A percentile compares a stretch with the other conserved stretches of the same genome.
These are phyloP conservation scores for Theonella swinhoei DNA, from an alignment of 37 sponge, comb jelly and placozoan species.

Conservation along the genomic window DNA sequence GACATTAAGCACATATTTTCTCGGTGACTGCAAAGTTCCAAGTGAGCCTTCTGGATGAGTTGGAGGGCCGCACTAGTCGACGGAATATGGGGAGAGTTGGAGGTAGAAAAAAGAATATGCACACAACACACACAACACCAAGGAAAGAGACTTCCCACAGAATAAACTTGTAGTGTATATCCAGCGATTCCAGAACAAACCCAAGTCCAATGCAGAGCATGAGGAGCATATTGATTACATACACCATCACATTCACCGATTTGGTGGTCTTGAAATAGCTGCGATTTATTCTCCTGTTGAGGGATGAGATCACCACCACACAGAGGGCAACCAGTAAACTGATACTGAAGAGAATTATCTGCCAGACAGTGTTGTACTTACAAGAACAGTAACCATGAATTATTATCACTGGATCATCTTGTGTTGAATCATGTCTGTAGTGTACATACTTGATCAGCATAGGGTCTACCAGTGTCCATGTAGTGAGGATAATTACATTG, in stretches of 20 bases:
- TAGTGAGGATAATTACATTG: background rate
- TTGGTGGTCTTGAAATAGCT: constrained; percentile 9
- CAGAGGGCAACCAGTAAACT: background rate
- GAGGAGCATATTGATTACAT: background rate
- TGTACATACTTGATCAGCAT: background rate
- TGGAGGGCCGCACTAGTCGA: too few species aligned
- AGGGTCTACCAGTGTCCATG: constrained; percentile 11
- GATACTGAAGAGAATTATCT: background rate
- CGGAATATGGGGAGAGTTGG: too few species aligned
- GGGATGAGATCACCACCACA: background rate
- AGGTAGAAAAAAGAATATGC: background rate
- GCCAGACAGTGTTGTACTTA: background rate
- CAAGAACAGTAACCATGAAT: background rate
- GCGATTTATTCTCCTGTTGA: background rate
- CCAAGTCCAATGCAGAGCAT: background rate
- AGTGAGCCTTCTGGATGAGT: too few species aligned
- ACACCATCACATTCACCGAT: constrained; percentile 18
- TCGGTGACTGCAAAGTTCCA: too few species aligned
- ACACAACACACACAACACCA: background rate
- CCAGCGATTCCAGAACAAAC: background rate
- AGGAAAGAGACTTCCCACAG: background rate
- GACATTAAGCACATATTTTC: too few species aligned
- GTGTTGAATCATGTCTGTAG: too few species aligned
- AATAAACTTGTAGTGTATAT: background rate
- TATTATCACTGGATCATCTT: background rate